Base-by-base conservation (phyloP, 1,140 invertebrate genomes). In the Hydropsyche tenuis region DNA sequence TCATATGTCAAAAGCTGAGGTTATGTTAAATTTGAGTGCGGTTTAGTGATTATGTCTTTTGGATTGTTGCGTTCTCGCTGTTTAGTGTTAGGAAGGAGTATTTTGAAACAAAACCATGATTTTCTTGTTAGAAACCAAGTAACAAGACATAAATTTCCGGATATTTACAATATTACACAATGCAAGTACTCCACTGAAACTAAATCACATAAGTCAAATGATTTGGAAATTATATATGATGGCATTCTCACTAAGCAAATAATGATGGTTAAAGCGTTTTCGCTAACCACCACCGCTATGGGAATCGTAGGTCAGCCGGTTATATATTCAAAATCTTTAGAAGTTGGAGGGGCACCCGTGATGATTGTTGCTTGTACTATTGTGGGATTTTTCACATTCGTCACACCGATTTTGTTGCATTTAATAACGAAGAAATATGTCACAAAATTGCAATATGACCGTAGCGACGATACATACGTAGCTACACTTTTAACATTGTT, bases 371-470 rank as follows among this genome's bases (percentile, higher is more conserved):
- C 91, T 4, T 90, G 89, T 76, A 86, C 88, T 0, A 84, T 91
- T 48, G 85, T 94, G 0, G 91, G 90, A 22, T 88, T 95, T 77
- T 93, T 96, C 80, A 92, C 94, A 3, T 90, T 96, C 78, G 83
- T 90, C 0, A 96, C 94, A 4, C 96, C 96, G 0, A 51, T 95
- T 18, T 79, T 97, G 23, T 83, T 97, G 72, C 93, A 97, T 85
- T 84, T 89, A 4, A 84, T 97, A 14, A 91, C 93, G 1, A 96
- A 92, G 79, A 94, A 93, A 82, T 98, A 97, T 87, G 90, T 96
- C 0, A 91, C 89, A 0, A 84, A 90, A 73, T 83, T 97, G 1
- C 85, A 90, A 72, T 96, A 94, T 79, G 86, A 94, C 81, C 80
- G 85, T 12, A 76, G 81, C 22, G 88, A 83, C 30, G 86, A 90